phyloP scores from a whole-genome alignment of 2,888 invertebrate genomes.

The Cephus sareptanus region DNA sequence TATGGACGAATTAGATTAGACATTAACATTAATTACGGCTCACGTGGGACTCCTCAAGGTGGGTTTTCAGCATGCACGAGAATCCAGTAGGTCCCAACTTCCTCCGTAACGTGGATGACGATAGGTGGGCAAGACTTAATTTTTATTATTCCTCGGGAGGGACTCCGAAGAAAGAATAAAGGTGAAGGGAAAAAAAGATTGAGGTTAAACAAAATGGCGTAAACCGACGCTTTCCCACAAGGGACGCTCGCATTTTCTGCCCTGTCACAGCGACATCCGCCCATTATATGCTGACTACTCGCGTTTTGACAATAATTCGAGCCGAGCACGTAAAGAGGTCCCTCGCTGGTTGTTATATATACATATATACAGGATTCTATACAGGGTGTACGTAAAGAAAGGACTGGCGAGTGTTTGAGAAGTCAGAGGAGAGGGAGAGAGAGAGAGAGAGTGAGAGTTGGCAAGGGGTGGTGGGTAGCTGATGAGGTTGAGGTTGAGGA shows the following conservation, averaged over 20 bases:
- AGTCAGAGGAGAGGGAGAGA: conserved; percentile 7
- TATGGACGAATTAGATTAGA: not conserved
- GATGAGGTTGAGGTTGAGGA: conserved; percentile 9
- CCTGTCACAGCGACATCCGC: conserved; percentile 50
- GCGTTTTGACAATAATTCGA: conserved; percentile 26
- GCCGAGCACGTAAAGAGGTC: conserved; percentile 30
- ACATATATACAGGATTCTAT: not conserved
- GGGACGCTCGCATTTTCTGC: conserved; percentile 32
- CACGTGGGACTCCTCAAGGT: not conserved
- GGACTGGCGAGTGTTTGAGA: not conserved
- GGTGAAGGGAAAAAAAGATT: not conserved
- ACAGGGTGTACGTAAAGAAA: conserved; percentile 1
- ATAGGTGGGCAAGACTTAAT: not conserved
- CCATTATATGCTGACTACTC: conserved; percentile 43
- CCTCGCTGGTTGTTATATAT: conserved; percentile 9
- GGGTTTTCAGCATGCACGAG: not conserved
- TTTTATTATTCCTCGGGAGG: not conserved
- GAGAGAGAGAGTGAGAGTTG: too few relatives aligned
- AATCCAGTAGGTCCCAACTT: not conserved
- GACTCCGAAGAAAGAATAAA: not conserved
- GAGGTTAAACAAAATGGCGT: not conserved
- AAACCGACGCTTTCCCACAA: conserved; percentile 38
- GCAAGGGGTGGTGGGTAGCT: conserved; percentile 10
- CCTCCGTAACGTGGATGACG: not conserved
- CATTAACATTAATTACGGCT: not conserved